These are phyloP conservation scores for Salarias fasciatus DNA, from an alignment of 2,797 vertebrate genomes.

Conservation along the genomic window DNA sequence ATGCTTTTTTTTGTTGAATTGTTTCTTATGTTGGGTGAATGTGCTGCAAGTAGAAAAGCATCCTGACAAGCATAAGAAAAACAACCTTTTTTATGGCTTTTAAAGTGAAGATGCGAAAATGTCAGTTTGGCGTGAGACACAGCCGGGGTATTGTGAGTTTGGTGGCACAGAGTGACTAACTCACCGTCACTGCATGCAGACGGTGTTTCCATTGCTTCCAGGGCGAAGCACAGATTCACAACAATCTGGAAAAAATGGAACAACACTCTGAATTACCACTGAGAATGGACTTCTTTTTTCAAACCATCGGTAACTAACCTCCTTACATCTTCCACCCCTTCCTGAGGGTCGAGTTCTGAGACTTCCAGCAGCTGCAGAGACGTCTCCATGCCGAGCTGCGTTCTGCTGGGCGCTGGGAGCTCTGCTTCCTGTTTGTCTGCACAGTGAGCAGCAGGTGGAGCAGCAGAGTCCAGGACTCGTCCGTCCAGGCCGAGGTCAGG, in stretches of 20 bases:
- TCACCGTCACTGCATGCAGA: slow-evolving; percentile 57
- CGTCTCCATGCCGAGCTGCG: slow-evolving; percentile 66
- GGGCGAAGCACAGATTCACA: slow-evolving; percentile 78
- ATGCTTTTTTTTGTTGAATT: too few species aligned
- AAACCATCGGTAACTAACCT: too few species aligned
- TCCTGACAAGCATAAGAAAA: too few species aligned
- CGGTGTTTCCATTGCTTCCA: slow-evolving; percentile 75
- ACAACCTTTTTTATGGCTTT: too few species aligned
- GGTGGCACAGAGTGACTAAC: background rate
- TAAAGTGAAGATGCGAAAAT: too few species aligned
- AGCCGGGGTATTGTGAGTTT: too few species aligned
- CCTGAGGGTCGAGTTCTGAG: slow-evolving; percentile 65
- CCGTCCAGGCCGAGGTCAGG: slow-evolving; percentile 10
- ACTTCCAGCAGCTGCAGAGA: slow-evolving; percentile 76
- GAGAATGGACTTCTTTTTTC: background rate
- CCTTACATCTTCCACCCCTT: slow-evolving; percentile 76
- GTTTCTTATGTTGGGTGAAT: too few species aligned
- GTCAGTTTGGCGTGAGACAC: too few species aligned
- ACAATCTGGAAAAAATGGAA: slow-evolving; percentile 70
- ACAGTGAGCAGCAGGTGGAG: background rate
- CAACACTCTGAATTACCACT: accelerated
- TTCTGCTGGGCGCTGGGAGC: slow-evolving; percentile 9
- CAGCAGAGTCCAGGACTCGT: background rate
- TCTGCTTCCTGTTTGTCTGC: slow-evolving; percentile 9
- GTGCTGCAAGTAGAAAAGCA: too few species aligned